Evolutionary conservation across 2,113 vertebrate species (phyloP), one percentile per base, ranked within the genome.

Genomic region (Tragulus kanchil): DNA sequence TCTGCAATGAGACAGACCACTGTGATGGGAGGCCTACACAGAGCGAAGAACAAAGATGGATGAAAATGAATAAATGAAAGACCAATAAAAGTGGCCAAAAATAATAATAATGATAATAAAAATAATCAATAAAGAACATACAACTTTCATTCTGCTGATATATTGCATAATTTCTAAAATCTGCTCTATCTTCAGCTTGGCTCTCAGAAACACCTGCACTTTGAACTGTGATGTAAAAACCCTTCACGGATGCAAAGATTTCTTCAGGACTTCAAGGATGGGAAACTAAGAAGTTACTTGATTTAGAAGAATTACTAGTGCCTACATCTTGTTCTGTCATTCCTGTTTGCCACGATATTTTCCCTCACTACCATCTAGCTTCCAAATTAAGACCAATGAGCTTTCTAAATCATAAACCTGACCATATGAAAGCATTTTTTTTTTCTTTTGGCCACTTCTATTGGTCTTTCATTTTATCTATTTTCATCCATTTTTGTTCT

Each of bases 81-180:
- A 36, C 36, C 36, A 36, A 36, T 36, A 36, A 36, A 36, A 36
- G 36, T 36, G 36, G 36, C 36, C 36, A 36, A 36, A 36, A 36
- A 36, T 36, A 89, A 92, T 89, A 45, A 93, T 82, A 36, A 36
- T 36, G 36, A 36, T 36, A 90, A 86, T 59, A 79, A 75, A 93
- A 89, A 92, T 89, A 45, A 93, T 82, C 69, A 73, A 73, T 73
- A 73, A 73, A 11, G 64, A 79, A 96, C 79, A 58, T 78, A 69
- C 59, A 94, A 31, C 54, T 94, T 91, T 45, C 5, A 31, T 92
- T 14, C 67, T 91, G 21, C 21, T 62, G 14, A 73, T 25, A 91
- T 2, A 5, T 84, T 85, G 54, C 93, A 61, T 65, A 48, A 89
- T 79, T 94, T 94, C 61, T 10, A 65, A 93, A 94, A 86, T 78